phyloP scores from a whole-genome alignment of 2,113 vertebrate species.

The Nothocercus julius region DNA sequence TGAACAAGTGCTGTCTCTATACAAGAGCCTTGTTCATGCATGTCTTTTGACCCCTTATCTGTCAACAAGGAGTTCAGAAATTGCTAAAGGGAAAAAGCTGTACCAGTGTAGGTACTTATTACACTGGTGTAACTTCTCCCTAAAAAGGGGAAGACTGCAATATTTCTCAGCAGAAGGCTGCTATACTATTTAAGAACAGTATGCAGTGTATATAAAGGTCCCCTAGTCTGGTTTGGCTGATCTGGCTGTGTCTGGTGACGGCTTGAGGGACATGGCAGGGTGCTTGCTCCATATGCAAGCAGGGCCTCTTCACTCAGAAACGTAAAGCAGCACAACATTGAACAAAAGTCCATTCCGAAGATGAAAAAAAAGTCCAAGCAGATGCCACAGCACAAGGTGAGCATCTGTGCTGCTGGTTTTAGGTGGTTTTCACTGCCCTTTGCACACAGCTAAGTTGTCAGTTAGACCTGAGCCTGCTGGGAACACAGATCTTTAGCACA shows the following conservation, averaged over 20 bases:
- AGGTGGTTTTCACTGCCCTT: not conserved
- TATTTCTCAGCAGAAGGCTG: not conserved
- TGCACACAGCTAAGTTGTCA: not conserved
- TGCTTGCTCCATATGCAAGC: not conserved
- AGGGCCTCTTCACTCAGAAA: constrained; percentile 1
- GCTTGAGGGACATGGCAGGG: not conserved
- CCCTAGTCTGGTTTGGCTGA: not conserved
- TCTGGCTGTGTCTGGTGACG: not conserved
- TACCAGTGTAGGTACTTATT: not conserved
- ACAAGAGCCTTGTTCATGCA: rapidly evolving
- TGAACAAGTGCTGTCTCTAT: not conserved
- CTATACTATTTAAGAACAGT: not conserved
- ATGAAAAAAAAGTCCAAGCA: not conserved
- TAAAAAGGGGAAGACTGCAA: not conserved
- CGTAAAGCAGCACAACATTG: not conserved
- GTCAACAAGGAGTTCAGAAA: not conserved
- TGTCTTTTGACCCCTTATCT: not conserved
- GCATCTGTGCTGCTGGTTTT: not conserved
- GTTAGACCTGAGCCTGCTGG: not conserved
- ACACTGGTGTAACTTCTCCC: not conserved
- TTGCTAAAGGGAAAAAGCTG: not conserved
- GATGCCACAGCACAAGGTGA: not conserved
- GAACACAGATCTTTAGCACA: not conserved
- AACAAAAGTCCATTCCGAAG: not conserved
- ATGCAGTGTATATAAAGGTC: not conserved